These are phyloP conservation scores for Caenorhabditis angaria DNA, from an alignment of 2,888 invertebrate genomes.

Conservation along the genomic window DNA sequence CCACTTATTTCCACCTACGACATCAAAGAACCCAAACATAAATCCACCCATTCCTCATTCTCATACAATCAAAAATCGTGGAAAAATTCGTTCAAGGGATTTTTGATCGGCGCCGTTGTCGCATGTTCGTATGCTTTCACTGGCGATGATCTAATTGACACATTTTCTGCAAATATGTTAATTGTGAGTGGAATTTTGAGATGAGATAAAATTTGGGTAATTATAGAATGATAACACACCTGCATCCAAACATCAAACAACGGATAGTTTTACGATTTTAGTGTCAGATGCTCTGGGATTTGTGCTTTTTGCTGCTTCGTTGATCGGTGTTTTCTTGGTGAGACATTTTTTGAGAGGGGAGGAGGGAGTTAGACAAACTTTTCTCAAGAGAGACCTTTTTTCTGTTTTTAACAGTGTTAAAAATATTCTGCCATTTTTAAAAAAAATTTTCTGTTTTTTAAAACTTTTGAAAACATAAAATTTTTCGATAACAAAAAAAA, in stretches of 20 bases:
- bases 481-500: too few relatives aligned
- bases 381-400: too few relatives aligned
- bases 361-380: too few relatives aligned
- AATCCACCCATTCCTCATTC: background rate
- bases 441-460: too few relatives aligned
- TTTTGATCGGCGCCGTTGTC: constrained; percentile 64
- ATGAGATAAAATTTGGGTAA: background rate
- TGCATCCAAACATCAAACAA: constrained; percentile 16
- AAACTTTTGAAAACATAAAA: too few relatives aligned
- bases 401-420: too few relatives aligned
- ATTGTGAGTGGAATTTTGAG: constrained; percentile 34
- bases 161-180: constrained; percentile 66
- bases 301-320: constrained; percentile 27
- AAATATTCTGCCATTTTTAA: too few relatives aligned
- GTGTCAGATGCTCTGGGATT: constrained; percentile 36
- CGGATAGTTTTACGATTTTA: constrained; percentile 29
- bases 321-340: constrained; percentile 32
- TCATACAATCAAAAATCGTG: constrained; percentile 23
- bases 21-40: constrained; percentile 15
- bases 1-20: constrained; percentile 31
- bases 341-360: too few relatives aligned
- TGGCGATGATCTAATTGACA: constrained; percentile 70
- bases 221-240: constrained; percentile 17
- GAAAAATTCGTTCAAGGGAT: constrained; percentile 56
- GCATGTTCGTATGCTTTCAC: constrained; percentile 68